Conservation (phyloP, 2,113 vertebrate genomes). For the Oreotragus oreotragus region DNA sequence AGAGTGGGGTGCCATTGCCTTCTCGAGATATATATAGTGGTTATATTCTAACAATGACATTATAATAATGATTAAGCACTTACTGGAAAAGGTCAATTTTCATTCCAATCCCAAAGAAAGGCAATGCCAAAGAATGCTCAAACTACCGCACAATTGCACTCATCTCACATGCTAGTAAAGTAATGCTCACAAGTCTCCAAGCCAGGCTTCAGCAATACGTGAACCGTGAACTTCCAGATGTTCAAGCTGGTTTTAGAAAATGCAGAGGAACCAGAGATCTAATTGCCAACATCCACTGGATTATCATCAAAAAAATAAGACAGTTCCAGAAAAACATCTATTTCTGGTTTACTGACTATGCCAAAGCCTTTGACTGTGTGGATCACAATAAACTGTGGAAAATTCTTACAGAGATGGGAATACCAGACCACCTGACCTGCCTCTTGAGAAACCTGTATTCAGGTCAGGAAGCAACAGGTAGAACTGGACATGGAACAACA, state of each 20-base stretch:
- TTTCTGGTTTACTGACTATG: neutral
- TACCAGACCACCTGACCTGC: neutral
- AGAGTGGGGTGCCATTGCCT: too few relatives aligned
- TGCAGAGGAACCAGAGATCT: neutral
- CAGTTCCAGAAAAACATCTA: neutral
- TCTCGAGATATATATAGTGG: neutral
- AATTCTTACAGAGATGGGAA: neutral
- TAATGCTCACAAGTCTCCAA: neutral
- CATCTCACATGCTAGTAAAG: neutral
- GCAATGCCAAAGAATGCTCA: neutral
- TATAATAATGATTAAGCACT: neutral
- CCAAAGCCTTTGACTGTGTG: neutral
- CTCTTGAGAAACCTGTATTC: neutral
- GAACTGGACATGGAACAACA: neutral
- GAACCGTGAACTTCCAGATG: neutral
- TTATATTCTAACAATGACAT: neutral
- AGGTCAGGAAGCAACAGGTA: neutral
- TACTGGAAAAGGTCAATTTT: neutral
- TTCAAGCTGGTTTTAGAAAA: neutral
- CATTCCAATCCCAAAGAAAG: neutral
- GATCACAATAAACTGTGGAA: neutral
- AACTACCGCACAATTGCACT: neutral
- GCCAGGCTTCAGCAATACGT: neutral
- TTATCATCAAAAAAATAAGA: rapidly evolving
- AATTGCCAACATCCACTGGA: neutral